phyloP scores from a whole-genome alignment of 1,140 invertebrate species.

The Spodoptera frugiperda region DNA sequence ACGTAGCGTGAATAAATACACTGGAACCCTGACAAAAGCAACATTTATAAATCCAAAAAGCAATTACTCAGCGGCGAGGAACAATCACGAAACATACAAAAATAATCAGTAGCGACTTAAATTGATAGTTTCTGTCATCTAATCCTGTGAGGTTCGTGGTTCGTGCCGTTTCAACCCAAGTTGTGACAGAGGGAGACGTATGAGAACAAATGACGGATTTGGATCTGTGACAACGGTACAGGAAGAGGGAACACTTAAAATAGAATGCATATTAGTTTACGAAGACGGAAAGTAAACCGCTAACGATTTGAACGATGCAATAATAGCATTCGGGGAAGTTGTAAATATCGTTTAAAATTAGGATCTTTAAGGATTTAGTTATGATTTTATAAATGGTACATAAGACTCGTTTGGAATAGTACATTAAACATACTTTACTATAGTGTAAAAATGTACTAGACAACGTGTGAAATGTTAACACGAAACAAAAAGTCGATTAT shows the following conservation, averaged over 20 bases:
- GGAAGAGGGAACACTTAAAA: slow-evolving; percentile 43
- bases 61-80: slow-evolving; percentile 12
- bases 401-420: neutral
- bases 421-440: neutral
- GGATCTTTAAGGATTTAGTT: neutral
- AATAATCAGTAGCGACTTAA: slow-evolving; percentile 27
- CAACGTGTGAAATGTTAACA: slow-evolving; percentile 6
- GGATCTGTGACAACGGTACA: slow-evolving; percentile 45
- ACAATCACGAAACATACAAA: slow-evolving; percentile 8
- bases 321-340: slow-evolving; percentile 30
- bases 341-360: slow-evolving; percentile 14
- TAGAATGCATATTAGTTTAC: slow-evolving; percentile 37
- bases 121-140: slow-evolving; percentile 22
- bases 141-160: slow-evolving; percentile 27
- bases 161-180: slow-evolving; percentile 8
- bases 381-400: neutral
- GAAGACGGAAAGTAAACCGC: slow-evolving; percentile 28
- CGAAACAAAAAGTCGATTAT: slow-evolving; percentile 9
- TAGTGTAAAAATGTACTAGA: neutral
- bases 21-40: slow-evolving; percentile 17
- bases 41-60: neutral
- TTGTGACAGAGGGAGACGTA: slow-evolving; percentile 31
- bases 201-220: slow-evolving; percentile 46
- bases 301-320: slow-evolving; percentile 37
- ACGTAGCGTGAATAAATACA: neutral